Evolutionary conservation across 2,113 vertebrate genomes (phyloP).

Genomic region (Echinops telfairi): DNA sequence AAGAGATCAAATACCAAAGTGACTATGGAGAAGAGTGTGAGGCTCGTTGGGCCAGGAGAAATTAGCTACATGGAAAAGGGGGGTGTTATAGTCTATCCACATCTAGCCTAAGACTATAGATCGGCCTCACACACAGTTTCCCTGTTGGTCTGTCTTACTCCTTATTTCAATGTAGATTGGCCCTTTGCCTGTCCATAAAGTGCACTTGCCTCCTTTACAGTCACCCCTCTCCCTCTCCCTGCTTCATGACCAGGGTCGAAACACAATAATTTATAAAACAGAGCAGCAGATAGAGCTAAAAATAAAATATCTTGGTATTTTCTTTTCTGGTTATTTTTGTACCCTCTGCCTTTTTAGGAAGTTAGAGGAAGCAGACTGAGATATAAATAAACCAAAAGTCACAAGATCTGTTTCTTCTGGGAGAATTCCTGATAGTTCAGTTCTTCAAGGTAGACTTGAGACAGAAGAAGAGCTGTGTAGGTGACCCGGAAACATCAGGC

Average conservation of each 20-base stretch:
- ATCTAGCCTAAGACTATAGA: background rate
- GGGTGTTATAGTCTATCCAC: no score
- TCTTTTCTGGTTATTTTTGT: background rate
- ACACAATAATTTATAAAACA: background rate
- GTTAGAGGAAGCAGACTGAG: conserved; percentile 10
- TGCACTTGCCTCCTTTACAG: background rate
- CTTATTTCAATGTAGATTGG: background rate
- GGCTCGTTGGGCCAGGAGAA: background rate
- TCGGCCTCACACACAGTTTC: background rate
- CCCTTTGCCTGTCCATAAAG: background rate
- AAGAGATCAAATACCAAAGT: background rate
- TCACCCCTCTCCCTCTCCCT: background rate
- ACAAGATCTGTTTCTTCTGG: background rate
- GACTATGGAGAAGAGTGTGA: background rate
- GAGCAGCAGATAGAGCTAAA: background rate
- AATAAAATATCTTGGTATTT: background rate
- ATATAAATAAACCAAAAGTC: conserved; percentile 8
- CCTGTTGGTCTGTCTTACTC: background rate
- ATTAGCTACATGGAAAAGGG: background rate
- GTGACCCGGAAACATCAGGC: background rate
- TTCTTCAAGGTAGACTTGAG: background rate
- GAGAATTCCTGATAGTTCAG: background rate
- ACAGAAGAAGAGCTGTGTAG: background rate
- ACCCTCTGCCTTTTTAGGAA: background rate
- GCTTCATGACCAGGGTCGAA: background rate